Evolutionary conservation across 1,140 invertebrate species (phyloP), one percentile per base, ranked within the genome.

Genomic region (Mya arenaria): DNA sequence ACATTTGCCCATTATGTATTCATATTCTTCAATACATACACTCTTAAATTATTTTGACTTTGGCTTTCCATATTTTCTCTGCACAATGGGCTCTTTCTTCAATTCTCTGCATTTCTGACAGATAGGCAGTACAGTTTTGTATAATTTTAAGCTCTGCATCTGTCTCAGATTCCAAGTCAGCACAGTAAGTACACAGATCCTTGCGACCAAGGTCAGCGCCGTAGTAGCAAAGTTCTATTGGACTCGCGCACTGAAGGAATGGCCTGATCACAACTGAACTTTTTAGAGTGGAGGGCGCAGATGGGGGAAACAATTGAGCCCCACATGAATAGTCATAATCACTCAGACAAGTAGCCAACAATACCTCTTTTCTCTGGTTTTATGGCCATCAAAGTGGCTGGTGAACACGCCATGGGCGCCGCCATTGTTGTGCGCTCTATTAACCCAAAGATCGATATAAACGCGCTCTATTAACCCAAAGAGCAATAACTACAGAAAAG

Each of bases 291-390:
- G 32, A 17, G 1, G 15, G 19, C 0, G 17, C 44, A 0, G 39
- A 10, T 0, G 39, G 39, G 0, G 68, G 25, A 52, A 52, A 6
- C 19, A 71, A 25, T 6, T 6, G 0, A 55, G 39, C 6, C 0
- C 68, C 68, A 71, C 68, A 71, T 0, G 17, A 52, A 34, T 56
- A 71, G 15, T 71, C 48, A 32, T 28, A 52, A 32, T 71, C 28
- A 71, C 48, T 71, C 15, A 71, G 23, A 34, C 6, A 2, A 23
- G 28, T 60, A 4, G 55, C 71, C 19, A 74, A n/a, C 34, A 23
- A 10, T 19, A 36, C 17, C 30, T 60, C 3, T 13, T 74, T 15
- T 23, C 52, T 58, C 39, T 58, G 4, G n/a, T 23, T 60, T 28
- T n/a, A n/a, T n/a, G n/a, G n/a, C n/a, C n/a, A n/a, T n/a, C n/a